Evolutionary conservation across 1,140 invertebrate species (phyloP).

Genomic region (Aphelinus atriplicis): DNA sequence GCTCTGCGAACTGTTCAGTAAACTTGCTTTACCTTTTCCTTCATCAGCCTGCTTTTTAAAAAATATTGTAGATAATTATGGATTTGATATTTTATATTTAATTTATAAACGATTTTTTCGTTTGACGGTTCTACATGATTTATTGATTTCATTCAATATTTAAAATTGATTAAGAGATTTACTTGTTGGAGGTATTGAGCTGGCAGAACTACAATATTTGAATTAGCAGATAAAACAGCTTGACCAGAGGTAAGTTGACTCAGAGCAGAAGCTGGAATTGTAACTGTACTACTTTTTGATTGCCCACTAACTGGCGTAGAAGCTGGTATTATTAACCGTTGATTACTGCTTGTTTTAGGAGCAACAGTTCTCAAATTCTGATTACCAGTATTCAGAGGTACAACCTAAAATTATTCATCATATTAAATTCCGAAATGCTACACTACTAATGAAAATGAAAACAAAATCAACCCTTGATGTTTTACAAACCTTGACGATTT

Average conservation of each 20-base stretch:
- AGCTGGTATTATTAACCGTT: constrained; percentile 64
- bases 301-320: constrained; percentile 51
- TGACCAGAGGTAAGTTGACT: constrained; percentile 67
- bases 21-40: constrained; percentile 54
- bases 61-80: neutral
- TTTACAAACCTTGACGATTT: constrained; percentile 57
- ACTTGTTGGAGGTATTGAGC: constrained; percentile 70
- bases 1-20: constrained; percentile 56
- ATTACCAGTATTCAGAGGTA: constrained; percentile 57
- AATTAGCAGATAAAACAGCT: constrained; percentile 67
- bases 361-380: constrained; percentile 60
- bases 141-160: neutral
- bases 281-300: constrained; percentile 57
- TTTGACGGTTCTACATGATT: too few relatives aligned
- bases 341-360: constrained; percentile 58
- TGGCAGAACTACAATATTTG: constrained; percentile 70
- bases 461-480: too few relatives aligned
- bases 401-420: constrained; percentile 44
- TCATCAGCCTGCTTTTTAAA: constrained; percentile 49
- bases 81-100: constrained; percentile 35
- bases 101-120: constrained; percentile 21
- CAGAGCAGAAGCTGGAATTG: constrained; percentile 64
- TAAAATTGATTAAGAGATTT: constrained; percentile 38
- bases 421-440: neutral
- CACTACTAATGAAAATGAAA: too few relatives aligned